Evolutionary conservation across 2,797 vertebrate genomes (phyloP).

Genomic region (Emydoidea blandingii): DNA sequence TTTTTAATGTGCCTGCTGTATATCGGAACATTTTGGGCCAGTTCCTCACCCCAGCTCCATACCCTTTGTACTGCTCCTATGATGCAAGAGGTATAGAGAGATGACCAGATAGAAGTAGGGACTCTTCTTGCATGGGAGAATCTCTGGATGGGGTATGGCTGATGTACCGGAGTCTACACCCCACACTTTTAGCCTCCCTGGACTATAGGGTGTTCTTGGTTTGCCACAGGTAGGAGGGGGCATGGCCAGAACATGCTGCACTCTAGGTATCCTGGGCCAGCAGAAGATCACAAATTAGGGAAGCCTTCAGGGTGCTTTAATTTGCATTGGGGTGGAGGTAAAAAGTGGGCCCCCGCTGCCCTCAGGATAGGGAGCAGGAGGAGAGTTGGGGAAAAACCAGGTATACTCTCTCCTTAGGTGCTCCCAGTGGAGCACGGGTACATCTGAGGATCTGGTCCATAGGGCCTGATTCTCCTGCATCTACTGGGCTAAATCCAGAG

Average conservation of each 20-base stretch:
- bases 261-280: background rate
- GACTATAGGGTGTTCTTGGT: too few relatives aligned
- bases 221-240: background rate
- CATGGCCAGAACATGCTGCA: background rate
- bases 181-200: background rate
- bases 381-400: accelerated
- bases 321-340: background rate
- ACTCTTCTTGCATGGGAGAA: background rate
- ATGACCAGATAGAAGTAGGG: accelerated
- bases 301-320: background rate
- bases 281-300: background rate
- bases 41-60: background rate
- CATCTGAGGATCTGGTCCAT: background rate
- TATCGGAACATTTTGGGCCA: background rate
- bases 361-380: background rate
- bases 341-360: background rate
- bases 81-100: background rate
- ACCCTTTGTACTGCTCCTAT: background rate
- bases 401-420: background rate
- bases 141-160: background rate
- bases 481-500: background rate
- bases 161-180: background rate
- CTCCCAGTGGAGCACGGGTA: background rate
- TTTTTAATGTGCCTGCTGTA: background rate
- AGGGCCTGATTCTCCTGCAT: background rate